Evolutionary conservation across 1,140 invertebrate genomes (phyloP).

Genomic region (Heliconius himera): DNA sequence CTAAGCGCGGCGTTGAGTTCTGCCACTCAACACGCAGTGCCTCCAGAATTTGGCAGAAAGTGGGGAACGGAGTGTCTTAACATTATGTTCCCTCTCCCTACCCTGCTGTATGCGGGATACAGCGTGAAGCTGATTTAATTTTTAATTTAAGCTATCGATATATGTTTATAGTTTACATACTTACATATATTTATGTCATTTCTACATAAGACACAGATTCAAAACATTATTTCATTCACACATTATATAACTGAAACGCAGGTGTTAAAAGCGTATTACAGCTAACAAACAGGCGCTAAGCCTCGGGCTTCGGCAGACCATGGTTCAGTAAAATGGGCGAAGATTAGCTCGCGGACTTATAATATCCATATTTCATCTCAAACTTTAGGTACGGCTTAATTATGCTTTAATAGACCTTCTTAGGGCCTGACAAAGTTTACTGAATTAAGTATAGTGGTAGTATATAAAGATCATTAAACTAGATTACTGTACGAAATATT

Average conservation of each 20-base stretch:
- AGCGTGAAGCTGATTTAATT: no score
- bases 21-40: no score
- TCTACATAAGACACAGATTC: neutral
- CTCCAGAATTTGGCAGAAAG: no score
- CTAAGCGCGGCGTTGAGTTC: no score
- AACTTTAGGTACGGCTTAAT: constrained; percentile 57
- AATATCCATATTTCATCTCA: constrained; percentile 66
- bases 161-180: neutral
- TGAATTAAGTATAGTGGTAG: constrained; percentile 13
- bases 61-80: no score
- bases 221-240: constrained; percentile 57
- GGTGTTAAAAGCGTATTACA: constrained; percentile 79
- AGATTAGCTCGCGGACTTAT: constrained; percentile 68
- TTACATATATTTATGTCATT: neutral
- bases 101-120: no score
- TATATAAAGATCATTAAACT: constrained; percentile 7
- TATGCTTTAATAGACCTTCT: constrained; percentile 51
- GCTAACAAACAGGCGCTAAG: constrained; percentile 78
- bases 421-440: constrained; percentile 18
- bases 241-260: constrained; percentile 70
- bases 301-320: constrained; percentile 68
- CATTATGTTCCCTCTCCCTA: no score
- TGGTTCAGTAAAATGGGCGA: constrained; percentile 65
- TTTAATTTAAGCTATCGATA: no score
- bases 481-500: neutral